These are phyloP conservation scores for Rhizoglyphus robini DNA, from an alignment of 1,140 invertebrate genomes.

Conservation along the genomic window DNA sequence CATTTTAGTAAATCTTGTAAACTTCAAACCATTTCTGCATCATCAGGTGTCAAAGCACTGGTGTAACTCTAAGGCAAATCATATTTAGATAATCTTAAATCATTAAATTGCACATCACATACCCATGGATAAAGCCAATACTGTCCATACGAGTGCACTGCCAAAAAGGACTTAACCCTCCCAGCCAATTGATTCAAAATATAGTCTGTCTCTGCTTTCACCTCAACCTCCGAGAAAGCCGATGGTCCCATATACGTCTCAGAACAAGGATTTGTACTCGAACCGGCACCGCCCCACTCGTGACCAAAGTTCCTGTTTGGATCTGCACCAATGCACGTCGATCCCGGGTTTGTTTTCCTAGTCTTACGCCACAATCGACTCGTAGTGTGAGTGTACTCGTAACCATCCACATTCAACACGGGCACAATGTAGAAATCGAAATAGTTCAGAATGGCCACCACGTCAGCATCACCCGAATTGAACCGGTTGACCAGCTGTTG, in stretches of 20 bases:
- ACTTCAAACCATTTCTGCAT: too few species aligned
- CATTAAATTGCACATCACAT: too few species aligned
- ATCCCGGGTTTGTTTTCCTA: constrained; percentile 3
- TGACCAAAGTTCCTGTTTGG: constrained; percentile 29
- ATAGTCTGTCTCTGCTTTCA: constrained; percentile 27
- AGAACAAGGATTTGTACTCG: constrained; percentile 23
- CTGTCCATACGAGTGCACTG: constrained; percentile 27
- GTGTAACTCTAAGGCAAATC: too few species aligned
- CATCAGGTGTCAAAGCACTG: too few species aligned
- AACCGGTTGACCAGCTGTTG: constrained; percentile 51
- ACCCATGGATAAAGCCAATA: constrained; percentile 45
- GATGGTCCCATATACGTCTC: constrained; percentile 26
- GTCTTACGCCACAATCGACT: constrained; percentile 27
- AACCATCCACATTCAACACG: constrained; percentile 30
- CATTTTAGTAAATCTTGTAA: too few species aligned
- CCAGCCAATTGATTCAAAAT: constrained; percentile 23
- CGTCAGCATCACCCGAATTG: constrained; percentile 38
- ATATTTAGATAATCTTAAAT: too few species aligned
- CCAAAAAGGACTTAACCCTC: constrained; percentile 23
- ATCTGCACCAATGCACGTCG: constrained; percentile 27
- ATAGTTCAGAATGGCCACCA: constrained; percentile 36
- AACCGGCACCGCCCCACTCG: constrained; percentile 25
- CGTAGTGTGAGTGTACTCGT: constrained; percentile 27
- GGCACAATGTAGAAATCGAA: too few species aligned
- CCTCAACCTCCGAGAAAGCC: constrained; percentile 32